These are phyloP conservation scores for Propithecus perrieri DNA, from an alignment of 2,797 vertebrate species.

Conservation along the genomic window DNA sequence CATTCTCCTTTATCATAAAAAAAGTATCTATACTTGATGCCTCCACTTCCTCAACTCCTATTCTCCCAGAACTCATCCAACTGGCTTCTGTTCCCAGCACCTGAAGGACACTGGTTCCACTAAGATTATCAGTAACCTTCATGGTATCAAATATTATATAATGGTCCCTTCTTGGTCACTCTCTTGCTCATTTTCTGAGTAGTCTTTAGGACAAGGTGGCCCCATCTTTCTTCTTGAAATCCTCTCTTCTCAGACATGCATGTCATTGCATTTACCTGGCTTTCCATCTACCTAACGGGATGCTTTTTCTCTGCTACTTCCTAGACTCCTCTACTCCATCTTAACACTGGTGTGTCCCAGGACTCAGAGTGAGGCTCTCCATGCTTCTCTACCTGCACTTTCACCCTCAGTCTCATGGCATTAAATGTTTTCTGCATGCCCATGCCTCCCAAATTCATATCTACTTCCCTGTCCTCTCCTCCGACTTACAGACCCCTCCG, in stretches of 20 bases:
- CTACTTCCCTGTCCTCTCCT: not conserved
- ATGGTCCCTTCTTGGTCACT: not conserved
- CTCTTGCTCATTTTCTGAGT: not conserved
- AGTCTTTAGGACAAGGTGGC: not conserved
- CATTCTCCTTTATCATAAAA: not conserved
- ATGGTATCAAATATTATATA: too few relatives aligned
- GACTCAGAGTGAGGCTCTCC: not conserved
- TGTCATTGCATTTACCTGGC: not conserved
- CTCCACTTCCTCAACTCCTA: not conserved
- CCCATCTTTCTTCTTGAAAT: not conserved
- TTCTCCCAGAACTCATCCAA: not conserved
- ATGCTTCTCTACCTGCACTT: too few relatives aligned
- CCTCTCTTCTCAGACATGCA: not conserved
- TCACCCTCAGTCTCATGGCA: not conserved
- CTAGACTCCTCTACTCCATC: not conserved
- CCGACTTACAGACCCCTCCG: not conserved
- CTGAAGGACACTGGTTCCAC: not conserved
- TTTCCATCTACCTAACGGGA: not conserved
- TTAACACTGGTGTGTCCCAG: not conserved
- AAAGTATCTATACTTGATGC: not conserved
- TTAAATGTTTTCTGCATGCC: not conserved
- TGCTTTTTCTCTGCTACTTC: not conserved
- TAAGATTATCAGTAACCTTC: not conserved
- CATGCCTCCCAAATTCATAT: not conserved
- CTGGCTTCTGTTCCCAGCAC: not conserved